Evolutionary conservation across 2,888 invertebrate genomes (phyloP).

Genomic region (Polietes domitor): DNA sequence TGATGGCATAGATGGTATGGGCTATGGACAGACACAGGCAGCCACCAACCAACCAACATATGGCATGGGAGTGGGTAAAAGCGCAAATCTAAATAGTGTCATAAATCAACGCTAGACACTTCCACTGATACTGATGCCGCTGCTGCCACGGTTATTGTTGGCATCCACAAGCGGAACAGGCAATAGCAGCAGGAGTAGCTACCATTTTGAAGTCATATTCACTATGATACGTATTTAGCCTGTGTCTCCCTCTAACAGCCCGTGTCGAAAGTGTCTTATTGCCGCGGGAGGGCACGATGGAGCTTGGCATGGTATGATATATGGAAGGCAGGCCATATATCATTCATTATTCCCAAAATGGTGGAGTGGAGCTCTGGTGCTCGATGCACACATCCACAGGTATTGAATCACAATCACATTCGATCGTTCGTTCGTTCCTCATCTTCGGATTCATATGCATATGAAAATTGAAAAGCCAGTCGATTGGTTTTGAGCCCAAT

Average conservation of each 20-base stretch:
- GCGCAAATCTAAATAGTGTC: slow-evolving; percentile 72
- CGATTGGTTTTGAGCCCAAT: slow-evolving; percentile 53
- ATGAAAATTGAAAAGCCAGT: slow-evolving; percentile 56
- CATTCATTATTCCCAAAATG: slow-evolving; percentile 62
- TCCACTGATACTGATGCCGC: slow-evolving; percentile 44
- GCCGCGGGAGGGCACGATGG: not conserved
- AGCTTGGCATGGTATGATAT: slow-evolving; percentile 41
- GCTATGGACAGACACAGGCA: not conserved
- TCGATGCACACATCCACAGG: slow-evolving; percentile 4
- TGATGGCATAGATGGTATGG: slow-evolving; percentile 35
- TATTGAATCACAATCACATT: slow-evolving; percentile 4
- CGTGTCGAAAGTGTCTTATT: not conserved
- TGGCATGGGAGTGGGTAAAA: slow-evolving; percentile 40
- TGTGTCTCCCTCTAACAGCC: slow-evolving; percentile 18
- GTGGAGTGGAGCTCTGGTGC: too few relatives aligned
- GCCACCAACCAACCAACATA: slow-evolving; percentile 2
- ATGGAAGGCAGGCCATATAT: slow-evolving; percentile 61
- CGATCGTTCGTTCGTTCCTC: too few relatives aligned
- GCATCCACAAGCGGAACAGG: slow-evolving; percentile 23
- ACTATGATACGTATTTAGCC: slow-evolving; percentile 34
- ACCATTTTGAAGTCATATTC: slow-evolving; percentile 38
- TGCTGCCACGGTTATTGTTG: slow-evolving; percentile 2
- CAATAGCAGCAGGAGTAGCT: slow-evolving; percentile 6
- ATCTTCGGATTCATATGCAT: slow-evolving; percentile 41
- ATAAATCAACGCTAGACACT: slow-evolving; percentile 74